Conservation (phyloP, 2,113 vertebrate species). For the Maccullochella peelii region DNA sequence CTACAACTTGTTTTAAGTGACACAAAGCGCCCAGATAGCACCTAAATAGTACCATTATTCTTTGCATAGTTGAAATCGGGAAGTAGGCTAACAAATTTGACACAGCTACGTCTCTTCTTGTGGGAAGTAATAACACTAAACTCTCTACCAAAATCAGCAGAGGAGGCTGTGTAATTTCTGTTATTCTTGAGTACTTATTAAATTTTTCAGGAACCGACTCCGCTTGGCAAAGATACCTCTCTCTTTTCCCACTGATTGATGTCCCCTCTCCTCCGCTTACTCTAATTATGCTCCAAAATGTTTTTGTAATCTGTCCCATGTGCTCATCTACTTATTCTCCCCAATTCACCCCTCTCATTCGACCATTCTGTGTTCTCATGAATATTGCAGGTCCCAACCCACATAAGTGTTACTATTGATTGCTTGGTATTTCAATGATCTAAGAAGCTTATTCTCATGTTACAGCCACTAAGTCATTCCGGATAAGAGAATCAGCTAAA, state of each 20-base stretch:
- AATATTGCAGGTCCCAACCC: constrained; percentile 10
- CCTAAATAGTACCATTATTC: neutral
- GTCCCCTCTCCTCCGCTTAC: neutral
- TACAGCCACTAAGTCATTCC: neutral
- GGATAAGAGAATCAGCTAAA: neutral
- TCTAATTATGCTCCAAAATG: constrained; percentile 6
- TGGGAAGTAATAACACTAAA: neutral
- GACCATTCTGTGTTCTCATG: constrained; percentile 2
- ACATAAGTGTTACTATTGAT: constrained; percentile 5
- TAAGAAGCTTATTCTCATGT: constrained; percentile 11
- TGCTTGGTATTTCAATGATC: neutral
- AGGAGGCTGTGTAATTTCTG: neutral
- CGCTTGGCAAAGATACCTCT: neutral
- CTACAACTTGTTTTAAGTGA: neutral
- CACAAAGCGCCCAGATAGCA: neutral
- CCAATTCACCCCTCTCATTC: neutral
- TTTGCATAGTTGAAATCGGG: neutral
- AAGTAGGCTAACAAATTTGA: neutral
- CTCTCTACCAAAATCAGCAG: constrained; percentile 5
- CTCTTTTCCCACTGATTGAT: neutral
- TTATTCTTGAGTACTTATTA: neutral
- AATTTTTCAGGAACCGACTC: neutral
- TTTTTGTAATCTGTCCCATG: neutral
- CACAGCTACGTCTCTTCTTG: neutral
- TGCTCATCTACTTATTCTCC: neutral